phyloP scores from a whole-genome alignment of 2,797 vertebrate genomes.

The Percopsis omiscomaycus region DNA sequence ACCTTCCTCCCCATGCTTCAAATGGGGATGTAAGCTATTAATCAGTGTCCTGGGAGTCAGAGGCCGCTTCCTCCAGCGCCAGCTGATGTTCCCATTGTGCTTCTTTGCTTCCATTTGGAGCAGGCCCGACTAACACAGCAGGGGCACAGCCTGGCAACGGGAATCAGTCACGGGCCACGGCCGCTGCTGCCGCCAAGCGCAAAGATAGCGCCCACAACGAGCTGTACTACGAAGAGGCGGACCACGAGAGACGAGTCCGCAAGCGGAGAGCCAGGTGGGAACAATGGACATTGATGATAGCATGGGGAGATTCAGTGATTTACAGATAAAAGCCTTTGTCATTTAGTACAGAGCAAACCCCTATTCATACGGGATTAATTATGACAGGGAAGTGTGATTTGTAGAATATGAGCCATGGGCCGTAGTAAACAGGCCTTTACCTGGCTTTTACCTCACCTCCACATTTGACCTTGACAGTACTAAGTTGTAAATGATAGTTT shows the following conservation, averaged over 20 bases:
- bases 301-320: too few species aligned
- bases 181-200: constrained; percentile 84
- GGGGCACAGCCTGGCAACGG: constrained; percentile 69
- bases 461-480: too few species aligned
- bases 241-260: constrained; percentile 89
- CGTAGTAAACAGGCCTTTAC: too few species aligned
- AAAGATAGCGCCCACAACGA: constrained; percentile 93
- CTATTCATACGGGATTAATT: too few species aligned
- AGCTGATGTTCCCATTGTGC: constrained; percentile 43
- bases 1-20: constrained; percentile 18
- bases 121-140: constrained; percentile 87
- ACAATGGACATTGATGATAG: too few species aligned
- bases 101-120: constrained; percentile 32
- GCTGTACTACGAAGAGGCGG: constrained; percentile 94
- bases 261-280: constrained; percentile 90
- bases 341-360: too few species aligned
- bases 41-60: constrained; percentile 41
- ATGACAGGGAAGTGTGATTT: too few species aligned
- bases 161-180: constrained; percentile 89
- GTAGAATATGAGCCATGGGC: too few species aligned
- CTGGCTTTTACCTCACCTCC: too few species aligned
- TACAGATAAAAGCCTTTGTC: too few species aligned
- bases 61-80: constrained; percentile 17
- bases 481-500: too few species aligned
- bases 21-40: constrained; percentile 41